phyloP scores from a whole-genome alignment of 2,888 invertebrate genomes.

The Bimastos eiseni region DNA sequence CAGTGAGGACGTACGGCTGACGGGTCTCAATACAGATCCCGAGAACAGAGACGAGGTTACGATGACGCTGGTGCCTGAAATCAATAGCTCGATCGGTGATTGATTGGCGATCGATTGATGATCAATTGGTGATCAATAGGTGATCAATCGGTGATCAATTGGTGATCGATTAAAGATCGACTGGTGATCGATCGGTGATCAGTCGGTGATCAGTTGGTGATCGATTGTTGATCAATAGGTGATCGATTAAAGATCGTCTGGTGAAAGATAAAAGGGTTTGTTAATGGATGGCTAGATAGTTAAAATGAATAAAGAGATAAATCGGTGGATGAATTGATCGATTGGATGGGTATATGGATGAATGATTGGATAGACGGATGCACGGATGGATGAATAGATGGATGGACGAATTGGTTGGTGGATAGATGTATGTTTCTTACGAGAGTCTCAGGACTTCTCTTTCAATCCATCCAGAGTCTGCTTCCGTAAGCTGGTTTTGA shows the following conservation, averaged over 20 bases:
- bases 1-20: slow-evolving; percentile 55
- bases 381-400: not conserved
- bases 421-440: slow-evolving; percentile 42
- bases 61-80: slow-evolving; percentile 53
- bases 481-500: slow-evolving; percentile 50
- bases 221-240: not conserved
- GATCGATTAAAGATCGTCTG: not conserved
- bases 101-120: not conserved
- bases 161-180: not conserved
- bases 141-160: not conserved
- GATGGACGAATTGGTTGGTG: not conserved
- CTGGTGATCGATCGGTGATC: not conserved
- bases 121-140: slow-evolving; percentile 23
- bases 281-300: not conserved
- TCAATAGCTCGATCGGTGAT: not conserved
- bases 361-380: not conserved
- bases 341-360: not conserved
- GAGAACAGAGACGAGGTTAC: slow-evolving; percentile 54
- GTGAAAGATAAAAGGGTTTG: not conserved
- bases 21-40: slow-evolving; percentile 56
- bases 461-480: slow-evolving; percentile 50
- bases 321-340: not conserved
- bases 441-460: slow-evolving; percentile 53
- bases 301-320: not conserved
- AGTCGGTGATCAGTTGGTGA: not conserved